phyloP scores from a whole-genome alignment of 37 sponge, comb jelly and placozoan genomes.

The Cladorhizidae sp. region DNA sequence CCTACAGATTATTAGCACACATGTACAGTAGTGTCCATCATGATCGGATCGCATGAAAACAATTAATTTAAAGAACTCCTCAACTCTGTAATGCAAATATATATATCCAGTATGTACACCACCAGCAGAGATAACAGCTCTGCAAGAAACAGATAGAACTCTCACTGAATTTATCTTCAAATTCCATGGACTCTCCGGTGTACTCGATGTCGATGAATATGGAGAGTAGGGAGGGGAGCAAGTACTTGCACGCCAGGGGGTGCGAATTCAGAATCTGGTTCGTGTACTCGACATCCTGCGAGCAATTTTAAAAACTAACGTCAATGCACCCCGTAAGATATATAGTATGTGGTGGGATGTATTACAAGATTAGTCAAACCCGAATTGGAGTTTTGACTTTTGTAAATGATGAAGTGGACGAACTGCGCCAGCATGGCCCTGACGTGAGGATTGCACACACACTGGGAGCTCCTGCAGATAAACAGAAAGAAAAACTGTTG shows the following conservation, averaged over 20 bases:
- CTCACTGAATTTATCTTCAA: slow-evolving; percentile 91
- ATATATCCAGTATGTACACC: too few species aligned
- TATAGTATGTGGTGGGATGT: neutral
- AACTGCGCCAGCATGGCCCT: slow-evolving; percentile 77
- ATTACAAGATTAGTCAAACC: neutral
- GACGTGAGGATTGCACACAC: slow-evolving; percentile 78
- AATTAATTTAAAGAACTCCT: too few species aligned
- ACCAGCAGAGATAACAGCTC: too few species aligned
- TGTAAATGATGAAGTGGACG: slow-evolving; percentile 48
- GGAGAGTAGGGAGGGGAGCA: slow-evolving; percentile 56
- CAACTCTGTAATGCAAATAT: too few species aligned
- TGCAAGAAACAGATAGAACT: too few species aligned
- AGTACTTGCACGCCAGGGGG: slow-evolving; percentile 40
- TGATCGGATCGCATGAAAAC: too few species aligned
- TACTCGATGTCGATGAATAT: slow-evolving; percentile 90
- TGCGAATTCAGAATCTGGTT: slow-evolving; percentile 26
- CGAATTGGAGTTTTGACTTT: neutral
- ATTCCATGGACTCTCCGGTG: slow-evolving; percentile 84
- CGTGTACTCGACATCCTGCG: slow-evolving; percentile 25
- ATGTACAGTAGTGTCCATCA: too few species aligned
- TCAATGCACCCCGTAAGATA: neutral
- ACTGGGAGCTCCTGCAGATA: slow-evolving; percentile 42
- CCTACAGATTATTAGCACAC: too few species aligned
- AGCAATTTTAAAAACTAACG: neutral
- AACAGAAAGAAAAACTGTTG: too few species aligned